phyloP scores from a whole-genome alignment of 2,888 invertebrate species.

The Eilema griseolum region DNA sequence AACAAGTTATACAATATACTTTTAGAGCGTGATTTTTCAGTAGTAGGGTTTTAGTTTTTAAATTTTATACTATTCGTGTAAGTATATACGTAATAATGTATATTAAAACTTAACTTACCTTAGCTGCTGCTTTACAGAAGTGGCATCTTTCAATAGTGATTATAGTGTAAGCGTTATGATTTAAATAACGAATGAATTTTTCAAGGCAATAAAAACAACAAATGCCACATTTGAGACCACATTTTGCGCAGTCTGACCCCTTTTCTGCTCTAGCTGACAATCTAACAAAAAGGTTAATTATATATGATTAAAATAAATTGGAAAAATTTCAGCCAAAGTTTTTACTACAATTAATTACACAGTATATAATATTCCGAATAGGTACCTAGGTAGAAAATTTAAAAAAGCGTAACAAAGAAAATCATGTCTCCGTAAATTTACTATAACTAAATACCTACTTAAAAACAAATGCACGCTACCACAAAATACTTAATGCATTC shows the following conservation, averaged over 20 bases:
- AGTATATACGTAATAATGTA: not conserved
- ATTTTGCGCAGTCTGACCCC: conserved; percentile 91
- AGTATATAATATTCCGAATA: too few relatives aligned
- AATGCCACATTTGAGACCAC: conserved; percentile 93
- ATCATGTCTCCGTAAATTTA: too few relatives aligned
- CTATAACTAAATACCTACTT: too few relatives aligned
- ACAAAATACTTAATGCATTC: too few relatives aligned
- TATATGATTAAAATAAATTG: not conserved
- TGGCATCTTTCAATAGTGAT: conserved; percentile 96
- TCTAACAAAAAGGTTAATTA: conserved; percentile 71
- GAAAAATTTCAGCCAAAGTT: not conserved
- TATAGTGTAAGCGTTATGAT: conserved; percentile 98
- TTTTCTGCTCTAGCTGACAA: conserved; percentile 90
- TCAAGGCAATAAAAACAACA: conserved; percentile 97
- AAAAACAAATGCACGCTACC: too few relatives aligned
- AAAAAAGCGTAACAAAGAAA: too few relatives aligned
- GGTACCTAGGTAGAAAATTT: too few relatives aligned
- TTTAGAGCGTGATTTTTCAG: too few relatives aligned
- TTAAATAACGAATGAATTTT: conserved; percentile 96
- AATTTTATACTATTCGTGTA: not conserved
- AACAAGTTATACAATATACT: too few relatives aligned
- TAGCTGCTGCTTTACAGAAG: conserved; percentile 96
- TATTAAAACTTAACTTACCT: conserved; percentile 85
- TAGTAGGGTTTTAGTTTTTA: too few relatives aligned
- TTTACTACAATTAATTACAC: not conserved